A percentile compares a stretch with the other conserved stretches of the same genome.
Evolutionary conservation across 2,113 vertebrate species (phyloP).

Genomic region (Rhea americana): DNA sequence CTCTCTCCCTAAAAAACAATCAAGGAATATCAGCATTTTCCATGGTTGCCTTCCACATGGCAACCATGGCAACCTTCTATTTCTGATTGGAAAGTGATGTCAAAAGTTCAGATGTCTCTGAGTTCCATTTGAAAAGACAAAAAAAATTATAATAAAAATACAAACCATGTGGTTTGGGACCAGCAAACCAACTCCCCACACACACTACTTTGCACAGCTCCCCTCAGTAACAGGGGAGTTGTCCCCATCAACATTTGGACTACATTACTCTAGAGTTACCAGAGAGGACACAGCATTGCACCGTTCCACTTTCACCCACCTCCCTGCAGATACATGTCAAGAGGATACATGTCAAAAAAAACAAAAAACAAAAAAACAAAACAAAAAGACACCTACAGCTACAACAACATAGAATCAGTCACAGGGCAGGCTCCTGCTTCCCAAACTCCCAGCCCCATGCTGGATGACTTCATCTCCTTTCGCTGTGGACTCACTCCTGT

Average conservation of each 20-base stretch:
- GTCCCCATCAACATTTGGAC: not conserved
- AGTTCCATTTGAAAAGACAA: not conserved
- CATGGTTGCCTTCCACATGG: fast-evolving
- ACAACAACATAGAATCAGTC: not conserved
- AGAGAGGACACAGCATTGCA: not conserved
- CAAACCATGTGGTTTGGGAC: not conserved
- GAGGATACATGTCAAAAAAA: no score
- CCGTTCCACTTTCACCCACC: not conserved
- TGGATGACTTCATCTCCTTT: slow-evolving; percentile 27
- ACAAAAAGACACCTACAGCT: not conserved
- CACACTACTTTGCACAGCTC: not conserved
- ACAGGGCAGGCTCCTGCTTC: not conserved
- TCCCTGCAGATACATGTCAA: not conserved
- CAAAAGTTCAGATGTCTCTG: not conserved
- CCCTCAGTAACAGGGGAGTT: not conserved
- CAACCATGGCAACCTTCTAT: not conserved
- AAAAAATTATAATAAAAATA: not conserved
- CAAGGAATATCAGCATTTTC: not conserved
- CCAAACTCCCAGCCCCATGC: not conserved
- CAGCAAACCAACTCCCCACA: not conserved
- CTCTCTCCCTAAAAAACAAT: not conserved
- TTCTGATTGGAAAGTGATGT: not conserved
- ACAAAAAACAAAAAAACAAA: no score
- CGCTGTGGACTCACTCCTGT: not conserved
- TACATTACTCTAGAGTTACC: not conserved